These are phyloP conservation scores for Phortica variegata DNA, from an alignment of 1,140 invertebrate genomes.

Conservation along the genomic window DNA sequence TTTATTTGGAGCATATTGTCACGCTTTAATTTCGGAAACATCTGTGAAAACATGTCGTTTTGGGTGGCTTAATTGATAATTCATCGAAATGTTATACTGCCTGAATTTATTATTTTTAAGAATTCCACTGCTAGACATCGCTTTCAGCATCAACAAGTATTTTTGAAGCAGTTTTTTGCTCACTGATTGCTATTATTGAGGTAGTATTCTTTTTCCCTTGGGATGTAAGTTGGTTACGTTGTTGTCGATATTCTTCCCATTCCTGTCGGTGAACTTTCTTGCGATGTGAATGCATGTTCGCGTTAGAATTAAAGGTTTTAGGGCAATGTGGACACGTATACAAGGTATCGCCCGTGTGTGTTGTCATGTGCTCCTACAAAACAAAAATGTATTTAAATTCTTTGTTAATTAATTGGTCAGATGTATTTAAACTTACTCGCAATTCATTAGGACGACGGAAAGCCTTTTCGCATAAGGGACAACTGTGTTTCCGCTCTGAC, in stretches of 20 bases:
- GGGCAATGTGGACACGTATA: slow-evolving; percentile 53
- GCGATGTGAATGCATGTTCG: slow-evolving; percentile 52
- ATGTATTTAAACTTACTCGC: slow-evolving; percentile 25
- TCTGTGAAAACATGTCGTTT: not conserved
- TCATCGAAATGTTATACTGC: not conserved
- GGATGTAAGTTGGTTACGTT: slow-evolving; percentile 9
- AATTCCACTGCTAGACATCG: not conserved
- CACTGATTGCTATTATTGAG: slow-evolving; percentile 33
- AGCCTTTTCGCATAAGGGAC: slow-evolving; percentile 45
- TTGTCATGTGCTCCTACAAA: slow-evolving; percentile 48
- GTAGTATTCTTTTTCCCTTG: slow-evolving; percentile 15
- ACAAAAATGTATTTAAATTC: not conserved
- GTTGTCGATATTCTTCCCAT: slow-evolving; percentile 36
- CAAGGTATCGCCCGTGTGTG: slow-evolving; percentile 43
- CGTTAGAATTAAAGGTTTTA: slow-evolving; percentile 48
- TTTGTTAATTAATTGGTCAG: too few relatives aligned
- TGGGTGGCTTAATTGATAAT: slow-evolving; percentile 15
- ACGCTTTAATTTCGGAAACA: slow-evolving; percentile 8
- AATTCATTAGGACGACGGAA: slow-evolving; percentile 38
- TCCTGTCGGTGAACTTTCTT: slow-evolving; percentile 49
- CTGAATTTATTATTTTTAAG: too few relatives aligned
- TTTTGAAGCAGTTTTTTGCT: slow-evolving; percentile 35
- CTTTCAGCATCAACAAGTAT: not conserved
- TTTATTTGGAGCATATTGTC: slow-evolving; percentile 20
- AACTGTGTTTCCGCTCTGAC: slow-evolving; percentile 29